phyloP scores from a whole-genome alignment of 2,797 vertebrate genomes.

The Melopsittacus undulatus region DNA sequence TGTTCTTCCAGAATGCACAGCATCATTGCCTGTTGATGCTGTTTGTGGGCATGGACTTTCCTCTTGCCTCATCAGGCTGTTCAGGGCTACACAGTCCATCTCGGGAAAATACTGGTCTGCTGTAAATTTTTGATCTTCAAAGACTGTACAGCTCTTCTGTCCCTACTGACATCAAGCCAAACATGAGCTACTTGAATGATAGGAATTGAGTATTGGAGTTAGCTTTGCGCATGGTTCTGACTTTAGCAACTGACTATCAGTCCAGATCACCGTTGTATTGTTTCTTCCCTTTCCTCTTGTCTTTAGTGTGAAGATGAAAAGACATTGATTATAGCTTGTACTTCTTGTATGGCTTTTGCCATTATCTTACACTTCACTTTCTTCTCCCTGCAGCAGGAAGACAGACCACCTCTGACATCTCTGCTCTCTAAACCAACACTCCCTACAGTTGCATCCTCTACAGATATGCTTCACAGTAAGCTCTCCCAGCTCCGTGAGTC shows the following conservation, averaged over 20 bases:
- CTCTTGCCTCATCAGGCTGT: background rate
- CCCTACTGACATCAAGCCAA: background rate
- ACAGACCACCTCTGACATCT: slow-evolving; percentile 84
- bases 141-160: background rate
- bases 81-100: background rate
- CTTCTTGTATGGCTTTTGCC: background rate
- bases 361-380: background rate
- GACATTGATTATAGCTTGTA: background rate
- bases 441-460: slow-evolving; percentile 90
- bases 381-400: slow-evolving; percentile 72
- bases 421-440: slow-evolving; percentile 88
- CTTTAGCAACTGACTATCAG: background rate
- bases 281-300: background rate
- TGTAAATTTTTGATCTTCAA: background rate
- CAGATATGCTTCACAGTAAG: slow-evolving; percentile 98
- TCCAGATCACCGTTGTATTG: background rate
- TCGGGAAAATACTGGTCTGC: background rate
- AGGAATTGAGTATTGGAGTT: background rate
- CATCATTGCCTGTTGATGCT: background rate
- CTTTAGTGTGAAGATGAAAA: background rate
- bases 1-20: background rate
- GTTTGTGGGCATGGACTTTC: background rate
- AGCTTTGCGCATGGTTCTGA: background rate
- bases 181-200: background rate
- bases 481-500: slow-evolving; percentile 96